Evolutionary conservation across 53 echinoderm and acorn worm species (phyloP), one percentile per base, ranked within the genome.

Genomic region (Luidia sarsii): DNA sequence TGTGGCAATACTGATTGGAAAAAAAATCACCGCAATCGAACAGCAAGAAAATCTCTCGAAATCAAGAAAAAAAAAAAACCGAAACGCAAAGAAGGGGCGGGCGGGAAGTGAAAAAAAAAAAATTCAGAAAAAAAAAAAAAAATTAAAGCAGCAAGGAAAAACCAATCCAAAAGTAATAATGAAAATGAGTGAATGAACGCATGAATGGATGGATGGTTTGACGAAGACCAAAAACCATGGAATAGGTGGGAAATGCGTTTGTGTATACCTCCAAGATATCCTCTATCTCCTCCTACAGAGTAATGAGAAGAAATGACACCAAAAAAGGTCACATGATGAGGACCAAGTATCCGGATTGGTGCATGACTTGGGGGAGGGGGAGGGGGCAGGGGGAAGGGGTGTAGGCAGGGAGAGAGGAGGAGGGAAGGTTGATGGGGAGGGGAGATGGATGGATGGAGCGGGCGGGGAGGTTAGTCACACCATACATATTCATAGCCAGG

Each of bases 271-370:
- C 87, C 41, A 94, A 65, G 28, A 94, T 88, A 74, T 85, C 81
- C 75, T 84, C 64, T 52, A 94, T 94, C 82, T 89, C 88, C 81
- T 88, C 94, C 94, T 94, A 90, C 73, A 86, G 73, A 68, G 48
- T 59, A 65, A 89, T 54, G 74, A 87, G 65, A 65, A 87, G 59
- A 67, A 85, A 72, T 38, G 72, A 72, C 72, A 72, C 72, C 72
- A 72, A 72, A 72, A 72, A 72, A 72, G 72, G 72, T 72, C 72
- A 72, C 72, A 72, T 53, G 41, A 72, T 72, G 72, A 11, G 56
- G 39, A 72, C 72, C 72, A 72, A 72, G 56, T 72, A 38, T 55
- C 37, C 56, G 54, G 38, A 72, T 25, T 72, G 72, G 56, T 72
- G 72, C 72, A 72, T 56, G 72, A 50, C n/a, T n/a, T n/a, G n/a